Percentiles rank a stretch among this genome's conserved stretches.
Conservation (phyloP, 64 coral and sea anemone species). For the Astreopora myriophthalma region DNA sequence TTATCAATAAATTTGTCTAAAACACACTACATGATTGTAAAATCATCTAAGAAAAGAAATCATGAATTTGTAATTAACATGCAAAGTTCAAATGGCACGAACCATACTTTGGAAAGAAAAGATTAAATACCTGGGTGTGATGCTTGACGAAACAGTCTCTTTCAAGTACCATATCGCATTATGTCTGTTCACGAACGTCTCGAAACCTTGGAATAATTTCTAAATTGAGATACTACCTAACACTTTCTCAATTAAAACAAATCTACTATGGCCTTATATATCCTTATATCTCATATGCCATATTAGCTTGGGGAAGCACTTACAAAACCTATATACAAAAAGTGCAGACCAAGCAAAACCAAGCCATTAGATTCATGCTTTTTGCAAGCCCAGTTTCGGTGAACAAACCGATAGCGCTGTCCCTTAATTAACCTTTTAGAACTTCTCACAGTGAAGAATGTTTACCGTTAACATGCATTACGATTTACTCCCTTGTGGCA, state of each 20-base stretch:
- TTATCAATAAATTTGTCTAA: not conserved
- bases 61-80: too few relatives aligned
- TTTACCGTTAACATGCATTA: not conserved
- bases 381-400: not conserved
- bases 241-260: not conserved
- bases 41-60: too few relatives aligned
- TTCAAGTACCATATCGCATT: slow-evolving; percentile 10
- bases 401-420: not conserved
- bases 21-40: too few relatives aligned
- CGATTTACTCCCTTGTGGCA: not conserved
- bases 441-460: not conserved
- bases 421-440: not conserved
- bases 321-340: slow-evolving; percentile 28
- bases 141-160: not conserved
- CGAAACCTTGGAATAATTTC: slow-evolving; percentile 5
- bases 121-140: slow-evolving; percentile 24
- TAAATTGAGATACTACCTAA: slow-evolving; percentile 21
- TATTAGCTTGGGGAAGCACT: slow-evolving; percentile 37
- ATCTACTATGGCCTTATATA: slow-evolving; percentile 15
- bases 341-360: slow-evolving; percentile 7
- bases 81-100: too few relatives aligned
- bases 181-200: not conserved
- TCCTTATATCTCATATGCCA: slow-evolving; percentile 21
- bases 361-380: slow-evolving; percentile 6
- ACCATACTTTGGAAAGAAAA: not conserved